These are phyloP conservation scores for Ennomos quercinarius DNA, from an alignment of 2,888 invertebrate species.

Conservation along the genomic window DNA sequence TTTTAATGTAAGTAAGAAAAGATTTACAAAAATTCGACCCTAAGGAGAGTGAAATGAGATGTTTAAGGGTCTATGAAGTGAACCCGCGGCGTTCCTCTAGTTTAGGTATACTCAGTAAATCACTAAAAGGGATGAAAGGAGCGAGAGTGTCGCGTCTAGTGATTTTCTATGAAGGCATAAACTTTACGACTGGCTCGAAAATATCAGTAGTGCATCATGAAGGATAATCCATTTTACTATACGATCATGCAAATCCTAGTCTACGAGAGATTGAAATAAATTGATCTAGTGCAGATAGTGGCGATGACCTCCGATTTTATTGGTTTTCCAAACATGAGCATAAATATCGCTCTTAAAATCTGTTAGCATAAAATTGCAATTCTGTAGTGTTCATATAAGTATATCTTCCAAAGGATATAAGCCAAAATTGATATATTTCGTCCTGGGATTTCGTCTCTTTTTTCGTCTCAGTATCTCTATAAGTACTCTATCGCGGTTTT, in stretches of 20 bases:
- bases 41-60: too few species aligned
- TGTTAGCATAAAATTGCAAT: constrained; percentile 40
- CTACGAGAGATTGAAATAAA: constrained; percentile 66
- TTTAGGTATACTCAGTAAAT: constrained; percentile 15
- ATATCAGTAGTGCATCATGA: constrained; percentile 70
- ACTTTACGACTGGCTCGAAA: constrained; percentile 61
- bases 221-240: constrained; percentile 67
- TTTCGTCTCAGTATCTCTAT: too few species aligned
- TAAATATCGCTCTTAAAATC: constrained; percentile 42
- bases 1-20: too few species aligned
- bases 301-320: constrained; percentile 52
- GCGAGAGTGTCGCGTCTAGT: constrained; percentile 47
- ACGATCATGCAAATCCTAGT: constrained; percentile 66
- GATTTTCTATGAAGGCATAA: constrained; percentile 58
- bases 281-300: constrained; percentile 53
- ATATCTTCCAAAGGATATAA: too few species aligned
- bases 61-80: too few species aligned
- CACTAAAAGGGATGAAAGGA: constrained; percentile 40
- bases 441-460: too few species aligned
- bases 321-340: constrained; percentile 43
- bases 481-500: too few species aligned
- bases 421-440: too few species aligned
- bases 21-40: too few species aligned
- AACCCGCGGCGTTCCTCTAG: not conserved
- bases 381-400: constrained; percentile 10